phyloP scores from a whole-genome alignment of 2,113 vertebrate genomes.

The Lepus europaeus region DNA sequence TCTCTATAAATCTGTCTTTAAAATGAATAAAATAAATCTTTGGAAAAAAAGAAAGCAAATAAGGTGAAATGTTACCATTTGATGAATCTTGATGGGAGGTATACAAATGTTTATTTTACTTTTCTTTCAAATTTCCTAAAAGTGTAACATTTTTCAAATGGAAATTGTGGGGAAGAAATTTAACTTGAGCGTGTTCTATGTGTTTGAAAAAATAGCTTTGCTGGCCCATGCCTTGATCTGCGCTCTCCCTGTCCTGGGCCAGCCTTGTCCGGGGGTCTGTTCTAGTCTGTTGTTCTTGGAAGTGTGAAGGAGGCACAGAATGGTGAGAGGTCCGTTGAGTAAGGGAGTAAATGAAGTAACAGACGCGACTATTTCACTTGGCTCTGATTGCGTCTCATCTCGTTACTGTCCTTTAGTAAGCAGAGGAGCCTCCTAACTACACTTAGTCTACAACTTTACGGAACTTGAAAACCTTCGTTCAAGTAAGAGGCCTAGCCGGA shows the following conservation, averaged over 20 bases:
- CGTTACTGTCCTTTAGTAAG: not conserved
- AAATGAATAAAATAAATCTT: too few species aligned
- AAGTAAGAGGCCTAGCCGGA: not conserved
- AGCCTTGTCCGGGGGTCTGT: not conserved
- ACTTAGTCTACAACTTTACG: not conserved
- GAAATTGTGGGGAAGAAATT: conserved; percentile 7
- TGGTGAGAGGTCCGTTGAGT: not conserved
- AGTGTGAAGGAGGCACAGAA: not conserved
- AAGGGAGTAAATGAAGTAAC: not conserved
- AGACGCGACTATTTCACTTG: not conserved
- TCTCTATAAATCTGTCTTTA: too few species aligned
- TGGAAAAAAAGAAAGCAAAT: not conserved
- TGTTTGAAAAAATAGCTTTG: not conserved
- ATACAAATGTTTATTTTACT: not conserved
- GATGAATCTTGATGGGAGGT: not conserved
- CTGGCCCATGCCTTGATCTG: not conserved
- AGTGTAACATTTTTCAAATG: conserved; percentile 35
- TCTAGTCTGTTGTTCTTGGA: not conserved
- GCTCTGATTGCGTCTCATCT: not conserved
- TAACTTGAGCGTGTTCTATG: not conserved
- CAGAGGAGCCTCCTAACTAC: not conserved
- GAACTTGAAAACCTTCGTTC: not conserved
- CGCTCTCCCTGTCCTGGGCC: not conserved
- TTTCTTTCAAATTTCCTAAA: conserved; percentile 21
- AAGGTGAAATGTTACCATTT: not conserved